Conservation (phyloP, 2,113 vertebrate genomes). For the Hemibagrus wyckioides region DNA sequence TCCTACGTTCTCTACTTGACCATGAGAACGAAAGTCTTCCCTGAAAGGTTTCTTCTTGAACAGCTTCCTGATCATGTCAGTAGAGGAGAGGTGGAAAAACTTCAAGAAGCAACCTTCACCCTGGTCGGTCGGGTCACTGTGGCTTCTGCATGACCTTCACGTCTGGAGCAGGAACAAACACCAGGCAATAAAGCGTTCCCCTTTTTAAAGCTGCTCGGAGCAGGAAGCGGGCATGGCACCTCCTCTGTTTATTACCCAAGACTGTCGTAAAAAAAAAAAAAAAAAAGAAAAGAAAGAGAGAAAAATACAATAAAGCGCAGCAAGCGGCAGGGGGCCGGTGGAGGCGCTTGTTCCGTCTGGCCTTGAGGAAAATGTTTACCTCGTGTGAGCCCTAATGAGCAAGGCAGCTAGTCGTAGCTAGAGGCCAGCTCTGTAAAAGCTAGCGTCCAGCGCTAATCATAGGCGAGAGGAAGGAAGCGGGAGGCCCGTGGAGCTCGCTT, state of each 20-base stretch:
- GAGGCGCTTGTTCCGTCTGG: constrained; percentile 29
- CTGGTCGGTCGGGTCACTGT: constrained; percentile 43
- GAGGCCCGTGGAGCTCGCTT: not conserved
- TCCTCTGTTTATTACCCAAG: constrained; percentile 63
- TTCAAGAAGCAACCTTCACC: constrained; percentile 6
- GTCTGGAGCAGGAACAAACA: constrained; percentile 60
- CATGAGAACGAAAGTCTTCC: not conserved
- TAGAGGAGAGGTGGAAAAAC: not conserved
- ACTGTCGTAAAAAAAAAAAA: constrained; percentile 54
- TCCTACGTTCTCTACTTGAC: not conserved
- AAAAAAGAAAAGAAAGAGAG: too few species aligned
- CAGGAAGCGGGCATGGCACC: constrained; percentile 55
- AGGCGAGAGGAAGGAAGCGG: constrained; percentile 29
- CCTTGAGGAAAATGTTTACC: constrained; percentile 45
- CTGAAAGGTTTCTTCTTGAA: not conserved
- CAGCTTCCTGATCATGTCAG: not conserved
- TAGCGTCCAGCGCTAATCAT: constrained; percentile 57
- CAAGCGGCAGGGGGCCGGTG: constrained; percentile 21
- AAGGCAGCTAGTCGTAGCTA: constrained; percentile 14
- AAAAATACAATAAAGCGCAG: constrained; percentile 23
- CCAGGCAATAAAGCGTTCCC: constrained; percentile 48
- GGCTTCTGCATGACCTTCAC: constrained; percentile 63
- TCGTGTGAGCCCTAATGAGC: constrained; percentile 52
- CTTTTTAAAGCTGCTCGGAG: constrained; percentile 59
- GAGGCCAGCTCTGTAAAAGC: constrained; percentile 60